These are phyloP conservation scores for Drosophila asahinai DNA, from an alignment of 1,140 invertebrate species.

Conservation along the genomic window DNA sequence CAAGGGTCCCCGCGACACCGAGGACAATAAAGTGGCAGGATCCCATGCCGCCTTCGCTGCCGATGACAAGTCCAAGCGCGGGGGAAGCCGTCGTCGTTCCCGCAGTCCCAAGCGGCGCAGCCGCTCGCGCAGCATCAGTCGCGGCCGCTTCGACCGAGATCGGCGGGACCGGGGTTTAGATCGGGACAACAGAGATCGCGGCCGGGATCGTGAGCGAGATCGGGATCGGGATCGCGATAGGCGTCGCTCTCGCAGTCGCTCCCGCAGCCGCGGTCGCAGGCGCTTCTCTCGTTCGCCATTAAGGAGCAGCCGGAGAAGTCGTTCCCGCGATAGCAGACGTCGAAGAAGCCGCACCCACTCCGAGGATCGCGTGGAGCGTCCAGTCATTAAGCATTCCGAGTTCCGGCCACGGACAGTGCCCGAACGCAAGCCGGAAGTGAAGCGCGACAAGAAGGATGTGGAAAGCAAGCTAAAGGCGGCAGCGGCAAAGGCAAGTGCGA, in stretches of 20 bases:
- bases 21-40: constrained; percentile 39
- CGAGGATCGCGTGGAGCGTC: constrained; percentile 72
- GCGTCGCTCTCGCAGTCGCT: constrained; percentile 53
- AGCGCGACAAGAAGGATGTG: constrained; percentile 85
- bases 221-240: constrained; percentile 43
- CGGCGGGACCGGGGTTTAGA: constrained; percentile 47
- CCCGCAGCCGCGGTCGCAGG: constrained; percentile 53
- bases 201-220: constrained; percentile 50
- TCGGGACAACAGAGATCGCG: constrained; percentile 55
- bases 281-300: constrained; percentile 54
- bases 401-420: constrained; percentile 72
- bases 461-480: constrained; percentile 41
- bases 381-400: constrained; percentile 79
- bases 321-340: constrained; percentile 53
- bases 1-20: constrained; percentile 48
- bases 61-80: constrained; percentile 54
- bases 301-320: constrained; percentile 53
- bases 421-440: constrained; percentile 59
- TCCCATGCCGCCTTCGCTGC: constrained; percentile 2
- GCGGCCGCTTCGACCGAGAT: constrained; percentile 53
- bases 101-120: constrained; percentile 57
- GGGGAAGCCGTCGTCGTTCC: constrained; percentile 29
- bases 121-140: constrained; percentile 67
- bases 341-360: constrained; percentile 58
- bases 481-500: constrained; percentile 19